A percentile compares a stretch with the other conserved stretches of the same genome.
Evolutionary conservation across 2,113 vertebrate genomes (phyloP).

Genomic region (Hippocampus guttulatus): DNA sequence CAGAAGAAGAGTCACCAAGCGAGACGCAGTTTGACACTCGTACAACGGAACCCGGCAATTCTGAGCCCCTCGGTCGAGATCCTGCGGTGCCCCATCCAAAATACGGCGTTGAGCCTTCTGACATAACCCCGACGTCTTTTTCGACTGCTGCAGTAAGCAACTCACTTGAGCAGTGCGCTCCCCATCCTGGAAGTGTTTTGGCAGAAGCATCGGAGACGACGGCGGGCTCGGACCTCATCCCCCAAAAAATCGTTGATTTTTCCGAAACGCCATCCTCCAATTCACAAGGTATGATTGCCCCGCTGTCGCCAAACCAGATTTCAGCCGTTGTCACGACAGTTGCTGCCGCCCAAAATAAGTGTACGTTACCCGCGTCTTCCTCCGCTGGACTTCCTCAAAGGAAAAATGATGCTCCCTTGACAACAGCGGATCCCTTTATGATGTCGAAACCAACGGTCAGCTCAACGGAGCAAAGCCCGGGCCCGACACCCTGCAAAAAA

Average conservation of each 20-base stretch:
- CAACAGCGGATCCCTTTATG: not conserved
- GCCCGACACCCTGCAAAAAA: not conserved
- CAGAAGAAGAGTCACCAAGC: not conserved
- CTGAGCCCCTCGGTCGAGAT: no score
- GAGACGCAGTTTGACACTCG: not conserved
- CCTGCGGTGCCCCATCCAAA: not conserved
- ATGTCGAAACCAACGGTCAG: not conserved
- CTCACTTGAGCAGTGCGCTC: not conserved
- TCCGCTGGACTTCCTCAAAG: not conserved
- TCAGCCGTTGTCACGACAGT: not conserved
- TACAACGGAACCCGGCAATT: not conserved
- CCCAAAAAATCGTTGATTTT: no score
- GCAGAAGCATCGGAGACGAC: not conserved
- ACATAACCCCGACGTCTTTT: constrained; percentile 2
- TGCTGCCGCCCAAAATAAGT: not conserved
- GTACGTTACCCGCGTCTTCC: not conserved
- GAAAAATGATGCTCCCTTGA: not conserved
- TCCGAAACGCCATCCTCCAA: not conserved
- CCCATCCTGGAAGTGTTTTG: no score
- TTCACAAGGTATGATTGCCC: not conserved
- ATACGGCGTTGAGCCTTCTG: no score
- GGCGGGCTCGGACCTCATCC: not conserved
- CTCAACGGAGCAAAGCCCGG: not conserved
- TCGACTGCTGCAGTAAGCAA: not conserved
- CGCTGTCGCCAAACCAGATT: not conserved